Base-by-base conservation (phyloP, 2,113 vertebrate species). In the Chaenocephalus aceratus region DNA sequence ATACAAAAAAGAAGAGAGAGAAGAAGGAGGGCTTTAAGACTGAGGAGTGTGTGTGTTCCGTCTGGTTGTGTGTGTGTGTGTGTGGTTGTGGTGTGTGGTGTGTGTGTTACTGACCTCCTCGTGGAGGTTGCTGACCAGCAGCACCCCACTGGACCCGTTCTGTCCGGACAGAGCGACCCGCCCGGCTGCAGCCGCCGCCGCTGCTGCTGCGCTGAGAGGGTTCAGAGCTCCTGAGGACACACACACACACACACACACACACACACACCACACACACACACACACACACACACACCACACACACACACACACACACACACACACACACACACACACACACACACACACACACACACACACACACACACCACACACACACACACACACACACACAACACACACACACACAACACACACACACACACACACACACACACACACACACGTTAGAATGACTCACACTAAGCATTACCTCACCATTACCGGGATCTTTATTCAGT, bases 81-180 rank as follows among this genome's bases (percentile, higher is more conserved):
- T 62, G 51, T n/a, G n/a, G n/a, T n/a, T n/a, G n/a, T n/a, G n/a
- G n/a, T n/a, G n/a, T n/a, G n/a, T n/a, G n/a, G n/a, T n/a, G n/a
- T n/a, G n/a, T 30, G 26, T 83, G 79, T 53, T n/a, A n/a, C n/a
- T n/a, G 91, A 99, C 98, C 98, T 99, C 97, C 94, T 99, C 97
- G 34, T 99, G 99, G 83, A 99, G 96, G 95, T 99, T 99, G 97
- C 97, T 99, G 94, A 97, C 98, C 91, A 99, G 94, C 57, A 99
- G 97, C 79, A 99, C 98, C 51, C 96, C 98, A 46, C 96, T 96
- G 91, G 95, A 94, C 82, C 96, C 94, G 10, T 96, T 88, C 91
- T 98, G 97, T 90, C 97, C 97, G 83, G 97, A 96, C 73, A 99
- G 96, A 67, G 96, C 97, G 84, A 98, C 97, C 91, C 97, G 95